Evolutionary conservation across 2,888 invertebrate genomes (phyloP).

Genomic region (Melinaea marsaeus): DNA sequence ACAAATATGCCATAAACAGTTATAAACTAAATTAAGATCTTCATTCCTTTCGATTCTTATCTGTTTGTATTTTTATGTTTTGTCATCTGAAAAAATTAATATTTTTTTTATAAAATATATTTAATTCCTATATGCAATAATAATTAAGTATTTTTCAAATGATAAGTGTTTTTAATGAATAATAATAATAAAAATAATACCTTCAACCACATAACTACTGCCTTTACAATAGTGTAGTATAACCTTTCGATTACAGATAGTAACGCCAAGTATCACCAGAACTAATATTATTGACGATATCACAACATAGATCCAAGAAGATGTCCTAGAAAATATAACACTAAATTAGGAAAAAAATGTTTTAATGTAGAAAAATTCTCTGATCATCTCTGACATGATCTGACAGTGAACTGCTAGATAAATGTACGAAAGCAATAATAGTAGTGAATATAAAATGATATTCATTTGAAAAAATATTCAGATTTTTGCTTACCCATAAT

Average conservation of each 20-base stretch:
- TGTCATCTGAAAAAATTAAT: conserved; percentile 18
- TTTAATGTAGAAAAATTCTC: no score
- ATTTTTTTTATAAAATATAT: neutral
- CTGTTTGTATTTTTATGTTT: conserved; percentile 7
- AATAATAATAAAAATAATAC: conserved; percentile 22
- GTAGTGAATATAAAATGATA: no score
- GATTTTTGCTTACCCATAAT: no score
- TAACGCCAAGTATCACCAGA: conserved; percentile 10
- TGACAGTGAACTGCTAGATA: neutral
- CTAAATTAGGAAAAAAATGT: neutral
- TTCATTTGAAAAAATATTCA: no score
- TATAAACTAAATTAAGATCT: neutral
- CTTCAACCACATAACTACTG: conserved; percentile 37
- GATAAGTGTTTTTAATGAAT: no score
- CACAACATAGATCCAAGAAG: conserved; percentile 31
- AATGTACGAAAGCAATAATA: no score
- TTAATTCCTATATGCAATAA: neutral
- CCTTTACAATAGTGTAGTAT: conserved; percentile 28
- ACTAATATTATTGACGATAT: conserved; percentile 20
- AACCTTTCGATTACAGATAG: conserved; percentile 28
- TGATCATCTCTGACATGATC: no score
- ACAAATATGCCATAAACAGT: no score
- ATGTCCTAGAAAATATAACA: conserved; percentile 28
- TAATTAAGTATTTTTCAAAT: no score
- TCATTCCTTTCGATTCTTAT: neutral